Conservation (phyloP, 2,888 invertebrate species). For the Anticlea derivata region DNA sequence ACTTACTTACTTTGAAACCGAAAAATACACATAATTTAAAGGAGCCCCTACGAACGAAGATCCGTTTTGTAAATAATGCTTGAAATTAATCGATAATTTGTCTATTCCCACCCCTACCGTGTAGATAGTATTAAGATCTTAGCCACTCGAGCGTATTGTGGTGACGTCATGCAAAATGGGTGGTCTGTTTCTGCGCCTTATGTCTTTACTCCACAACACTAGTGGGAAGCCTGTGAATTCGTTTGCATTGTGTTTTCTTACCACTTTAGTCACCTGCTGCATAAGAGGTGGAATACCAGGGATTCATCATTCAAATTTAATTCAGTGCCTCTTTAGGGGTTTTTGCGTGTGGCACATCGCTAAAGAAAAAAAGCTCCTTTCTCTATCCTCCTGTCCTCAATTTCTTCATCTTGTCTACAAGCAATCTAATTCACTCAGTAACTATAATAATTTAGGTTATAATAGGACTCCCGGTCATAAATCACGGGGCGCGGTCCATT, state of each 20-base stretch:
- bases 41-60: no score
- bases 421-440: constrained; percentile 18
- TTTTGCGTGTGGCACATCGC: no score
- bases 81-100: constrained; percentile 15
- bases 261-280: no score
- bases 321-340: no score
- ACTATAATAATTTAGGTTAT: constrained; percentile 22
- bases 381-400: no score
- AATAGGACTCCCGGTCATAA: constrained; percentile 23
- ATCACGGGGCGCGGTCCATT: constrained; percentile 45
- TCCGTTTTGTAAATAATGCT: no score
- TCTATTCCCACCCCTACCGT: constrained; percentile 6
- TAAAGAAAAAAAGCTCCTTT: no score
- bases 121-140: constrained; percentile 24
- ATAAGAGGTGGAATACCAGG: no score
- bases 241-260: no score
- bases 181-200: constrained; percentile 10
- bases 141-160: constrained; percentile 18
- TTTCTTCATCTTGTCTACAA: not conserved
- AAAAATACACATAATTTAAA: no score
- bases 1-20: no score
- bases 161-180: constrained; percentile 14
- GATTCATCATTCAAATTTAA: no score
- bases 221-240: not conserved
- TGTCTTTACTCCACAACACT: constrained; percentile 3